Percentiles rank a stretch among this genome's conserved stretches.
Conservation (phyloP, 1,140 invertebrate genomes). For the Cataglyphis hispanica region DNA sequence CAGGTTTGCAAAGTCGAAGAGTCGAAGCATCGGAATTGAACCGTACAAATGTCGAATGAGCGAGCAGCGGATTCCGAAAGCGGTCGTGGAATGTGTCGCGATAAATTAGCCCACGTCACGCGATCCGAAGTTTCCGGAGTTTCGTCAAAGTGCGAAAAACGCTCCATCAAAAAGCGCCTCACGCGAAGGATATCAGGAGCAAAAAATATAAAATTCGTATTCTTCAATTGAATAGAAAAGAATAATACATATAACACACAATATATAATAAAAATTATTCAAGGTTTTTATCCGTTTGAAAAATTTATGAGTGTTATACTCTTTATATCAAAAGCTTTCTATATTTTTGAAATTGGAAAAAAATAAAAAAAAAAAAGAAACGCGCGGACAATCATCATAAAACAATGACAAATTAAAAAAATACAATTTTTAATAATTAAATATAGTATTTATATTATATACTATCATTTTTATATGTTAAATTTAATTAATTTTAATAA, state of each 20-base stretch:
- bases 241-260: neutral
- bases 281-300: neutral
- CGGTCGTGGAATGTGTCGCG: constrained; percentile 34
- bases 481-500: neutral
- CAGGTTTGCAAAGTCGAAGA: constrained; percentile 34
- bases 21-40: constrained; percentile 40
- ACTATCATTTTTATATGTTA: constrained; percentile 1
- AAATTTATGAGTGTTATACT: neutral
- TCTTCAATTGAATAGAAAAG: neutral
- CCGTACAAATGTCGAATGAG: constrained; percentile 46
- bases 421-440: neutral
- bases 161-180: constrained; percentile 23
- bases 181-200: neutral
- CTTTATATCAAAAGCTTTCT: neutral
- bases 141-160: constrained; percentile 15
- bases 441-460: neutral
- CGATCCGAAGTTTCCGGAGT: constrained; percentile 26
- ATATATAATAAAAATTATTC: neutral
- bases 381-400: neutral
- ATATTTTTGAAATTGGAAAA: neutral
- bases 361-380: neutral
- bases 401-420: neutral
- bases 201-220: constrained; percentile 27
- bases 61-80: neutral
- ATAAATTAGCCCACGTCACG: constrained; percentile 38